Evolutionary conservation across 2,888 invertebrate genomes (phyloP).

Genomic region (Nomada fucata): DNA sequence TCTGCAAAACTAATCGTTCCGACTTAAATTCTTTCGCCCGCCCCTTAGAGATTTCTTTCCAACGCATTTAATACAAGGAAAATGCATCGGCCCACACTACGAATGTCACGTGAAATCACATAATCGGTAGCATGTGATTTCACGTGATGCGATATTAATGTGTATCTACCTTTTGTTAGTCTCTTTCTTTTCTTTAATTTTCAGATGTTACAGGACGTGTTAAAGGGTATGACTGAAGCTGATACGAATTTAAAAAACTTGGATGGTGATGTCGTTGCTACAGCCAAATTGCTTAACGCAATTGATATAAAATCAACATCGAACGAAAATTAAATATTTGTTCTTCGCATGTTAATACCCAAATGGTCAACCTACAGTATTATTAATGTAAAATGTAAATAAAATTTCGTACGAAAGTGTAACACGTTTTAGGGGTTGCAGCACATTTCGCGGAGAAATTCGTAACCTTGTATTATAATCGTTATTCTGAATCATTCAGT

Average conservation of each 20-base stretch:
- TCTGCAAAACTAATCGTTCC: too few species aligned
- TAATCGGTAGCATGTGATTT: too few species aligned
- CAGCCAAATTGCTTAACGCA: conserved; percentile 23
- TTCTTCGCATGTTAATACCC: background rate
- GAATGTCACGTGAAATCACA: too few species aligned
- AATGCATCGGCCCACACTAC: too few species aligned
- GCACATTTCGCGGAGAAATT: background rate
- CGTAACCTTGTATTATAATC: background rate
- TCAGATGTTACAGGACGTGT: conserved; percentile 39
- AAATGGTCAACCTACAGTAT: background rate
- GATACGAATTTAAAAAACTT: conserved; percentile 35
- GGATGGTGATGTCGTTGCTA: conserved; percentile 5
- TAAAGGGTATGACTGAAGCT: background rate
- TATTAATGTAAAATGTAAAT: conserved; percentile 21
- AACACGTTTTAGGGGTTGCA: background rate
- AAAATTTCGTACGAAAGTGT: conserved; percentile 11
- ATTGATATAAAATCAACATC: conserved; percentile 15
- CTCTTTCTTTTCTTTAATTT: background rate
- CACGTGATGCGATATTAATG: too few species aligned
- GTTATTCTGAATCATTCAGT: background rate
- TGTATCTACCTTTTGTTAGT: background rate
- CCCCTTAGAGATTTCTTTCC: too few species aligned
- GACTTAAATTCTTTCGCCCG: too few species aligned
- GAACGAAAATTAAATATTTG: background rate
- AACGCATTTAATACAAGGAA: too few species aligned